A percentile compares a stretch with the other conserved stretches of the same genome.
Evolutionary conservation across 1,140 invertebrate genomes (phyloP).

Genomic region (Leptinotarsa texana): DNA sequence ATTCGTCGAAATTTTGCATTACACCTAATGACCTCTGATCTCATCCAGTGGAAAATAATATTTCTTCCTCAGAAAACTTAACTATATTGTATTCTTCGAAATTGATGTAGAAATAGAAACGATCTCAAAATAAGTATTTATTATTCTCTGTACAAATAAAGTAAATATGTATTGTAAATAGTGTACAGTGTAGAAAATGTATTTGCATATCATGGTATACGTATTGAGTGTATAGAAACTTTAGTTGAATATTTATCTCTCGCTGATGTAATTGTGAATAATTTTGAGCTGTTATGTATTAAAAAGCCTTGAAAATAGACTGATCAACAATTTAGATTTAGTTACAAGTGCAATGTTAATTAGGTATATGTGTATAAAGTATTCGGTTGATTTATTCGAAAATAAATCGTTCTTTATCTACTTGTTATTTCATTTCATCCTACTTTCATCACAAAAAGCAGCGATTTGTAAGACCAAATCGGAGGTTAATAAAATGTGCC

Average conservation of each 20-base stretch:
- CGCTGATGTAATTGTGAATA: slow-evolving; percentile 1
- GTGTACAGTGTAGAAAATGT: slow-evolving; percentile 25
- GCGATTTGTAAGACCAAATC: too few relatives aligned
- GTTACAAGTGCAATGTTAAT: slow-evolving; percentile 36
- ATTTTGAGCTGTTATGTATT: slow-evolving; percentile 17
- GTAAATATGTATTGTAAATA: slow-evolving; percentile 18
- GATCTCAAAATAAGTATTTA: slow-evolving; percentile 18
- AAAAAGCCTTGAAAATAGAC: slow-evolving; percentile 41
- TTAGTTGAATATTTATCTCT: neutral
- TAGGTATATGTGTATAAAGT: slow-evolving; percentile 14
- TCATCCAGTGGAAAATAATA: too few relatives aligned
- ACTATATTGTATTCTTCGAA: neutral
- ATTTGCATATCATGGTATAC: slow-evolving; percentile 29
- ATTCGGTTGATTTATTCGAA: neutral
- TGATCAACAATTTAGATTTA: slow-evolving; percentile 39
- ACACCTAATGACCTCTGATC: too few relatives aligned
- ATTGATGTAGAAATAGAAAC: neutral
- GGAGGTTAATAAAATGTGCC: too few relatives aligned
- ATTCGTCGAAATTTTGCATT: too few relatives aligned
- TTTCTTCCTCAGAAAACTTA: neutral
- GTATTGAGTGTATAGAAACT: slow-evolving; percentile 22
- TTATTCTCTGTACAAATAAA: slow-evolving; percentile 9
- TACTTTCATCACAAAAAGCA: too few relatives aligned
- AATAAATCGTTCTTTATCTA: slow-evolving; percentile 9
- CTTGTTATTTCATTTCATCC: slow-evolving; percentile 10